A percentile compares a stretch with the other conserved stretches of the same genome.
Evolutionary conservation across 1,140 invertebrate species (phyloP).

Genomic region (Bicyclus anynana): DNA sequence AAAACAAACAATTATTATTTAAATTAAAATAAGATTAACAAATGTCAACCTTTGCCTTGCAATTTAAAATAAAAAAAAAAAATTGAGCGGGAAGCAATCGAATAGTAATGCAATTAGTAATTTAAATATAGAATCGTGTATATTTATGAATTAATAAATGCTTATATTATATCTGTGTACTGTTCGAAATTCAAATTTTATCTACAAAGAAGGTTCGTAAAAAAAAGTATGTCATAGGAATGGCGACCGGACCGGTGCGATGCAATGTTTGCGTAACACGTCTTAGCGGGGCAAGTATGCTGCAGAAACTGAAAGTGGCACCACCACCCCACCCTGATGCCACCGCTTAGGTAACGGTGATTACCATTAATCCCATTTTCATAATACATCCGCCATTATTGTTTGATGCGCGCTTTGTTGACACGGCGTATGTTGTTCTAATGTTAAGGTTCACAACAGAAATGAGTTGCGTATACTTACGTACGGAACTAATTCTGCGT

Average conservation of each 20-base stretch:
- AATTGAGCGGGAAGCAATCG: neutral
- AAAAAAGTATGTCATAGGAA: conserved; percentile 59
- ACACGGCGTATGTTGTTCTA: conserved; percentile 23
- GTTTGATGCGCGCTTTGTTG: conserved; percentile 30
- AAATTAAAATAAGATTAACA: neutral
- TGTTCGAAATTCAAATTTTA: conserved; percentile 7
- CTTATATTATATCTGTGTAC: neutral
- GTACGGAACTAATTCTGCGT: conserved; percentile 17
- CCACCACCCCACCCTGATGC: conserved; percentile 48
- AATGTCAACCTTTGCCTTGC: neutral
- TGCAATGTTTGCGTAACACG: conserved; percentile 65
- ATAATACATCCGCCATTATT: conserved; percentile 48
- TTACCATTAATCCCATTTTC: conserved; percentile 63
- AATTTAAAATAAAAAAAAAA: neutral
- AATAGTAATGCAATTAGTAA: neutral
- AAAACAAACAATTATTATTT: conserved; percentile 15
- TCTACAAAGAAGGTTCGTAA: neutral
- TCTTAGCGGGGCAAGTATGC: conserved; percentile 41
- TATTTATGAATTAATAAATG: too few relatives aligned
- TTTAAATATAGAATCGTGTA: neutral
- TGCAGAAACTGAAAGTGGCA: conserved; percentile 69
- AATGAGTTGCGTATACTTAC: conserved; percentile 16
- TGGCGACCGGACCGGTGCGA: conserved; percentile 40
- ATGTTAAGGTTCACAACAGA: conserved; percentile 23
- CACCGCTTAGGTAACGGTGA: conserved; percentile 51